A percentile compares a stretch with the other conserved stretches of the same genome.
Conservation (phyloP, 2,797 vertebrate genomes). For the Sandelia bainsii region DNA sequence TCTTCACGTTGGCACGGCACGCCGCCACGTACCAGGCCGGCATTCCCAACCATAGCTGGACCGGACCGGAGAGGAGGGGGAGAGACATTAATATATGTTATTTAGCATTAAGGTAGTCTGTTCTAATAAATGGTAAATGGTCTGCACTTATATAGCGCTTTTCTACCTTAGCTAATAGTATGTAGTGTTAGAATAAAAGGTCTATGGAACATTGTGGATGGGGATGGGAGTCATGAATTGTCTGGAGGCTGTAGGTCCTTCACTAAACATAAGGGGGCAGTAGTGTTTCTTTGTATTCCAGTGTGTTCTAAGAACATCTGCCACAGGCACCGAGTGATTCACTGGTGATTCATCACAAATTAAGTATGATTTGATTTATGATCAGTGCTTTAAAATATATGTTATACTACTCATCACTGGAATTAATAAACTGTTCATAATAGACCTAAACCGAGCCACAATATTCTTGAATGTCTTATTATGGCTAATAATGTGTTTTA, state of each 20-base stretch:
- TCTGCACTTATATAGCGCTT: too few species aligned
- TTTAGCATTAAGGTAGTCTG: too few species aligned
- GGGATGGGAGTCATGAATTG: background rate
- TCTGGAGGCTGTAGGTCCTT: slow-evolving; percentile 1
- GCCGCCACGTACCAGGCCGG: slow-evolving; percentile 99
- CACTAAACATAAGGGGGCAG: slow-evolving; percentile 61
- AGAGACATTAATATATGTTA: too few species aligned
- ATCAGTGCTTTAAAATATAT: background rate
- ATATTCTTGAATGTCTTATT: background rate
- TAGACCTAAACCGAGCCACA: background rate
- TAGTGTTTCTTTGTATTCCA: slow-evolving; percentile 17
- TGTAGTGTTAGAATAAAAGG: too few species aligned
- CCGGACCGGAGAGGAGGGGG: background rate
- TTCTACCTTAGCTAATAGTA: too few species aligned
- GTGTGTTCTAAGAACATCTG: slow-evolving; percentile 4
- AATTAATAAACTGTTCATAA: background rate
- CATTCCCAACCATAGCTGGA: slow-evolving; percentile 97
- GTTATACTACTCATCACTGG: background rate
- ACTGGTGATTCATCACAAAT: slow-evolving; percentile 18
- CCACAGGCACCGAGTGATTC: background rate
- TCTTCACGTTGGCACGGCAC: slow-evolving; percentile 97
- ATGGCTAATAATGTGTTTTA: too few species aligned
- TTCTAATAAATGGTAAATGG: too few species aligned
- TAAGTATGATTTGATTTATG: background rate
- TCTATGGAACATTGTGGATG: background rate